Evolutionary conservation across 2,797 vertebrate genomes (phyloP), one percentile per base, ranked within the genome.

Genomic region (Brotogeris chrysoptera): DNA sequence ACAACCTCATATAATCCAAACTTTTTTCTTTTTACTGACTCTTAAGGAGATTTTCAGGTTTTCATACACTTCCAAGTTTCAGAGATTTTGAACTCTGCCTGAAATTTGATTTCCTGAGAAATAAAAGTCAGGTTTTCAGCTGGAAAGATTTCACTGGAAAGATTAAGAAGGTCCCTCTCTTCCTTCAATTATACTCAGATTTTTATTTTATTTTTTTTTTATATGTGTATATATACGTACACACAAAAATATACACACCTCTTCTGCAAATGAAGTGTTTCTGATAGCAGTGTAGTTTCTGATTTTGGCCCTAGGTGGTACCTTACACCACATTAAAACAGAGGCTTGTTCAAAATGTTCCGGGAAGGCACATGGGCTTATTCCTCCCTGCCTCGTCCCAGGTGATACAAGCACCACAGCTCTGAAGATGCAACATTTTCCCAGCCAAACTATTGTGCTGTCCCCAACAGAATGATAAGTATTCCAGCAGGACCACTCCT

Each of bases 271-370:
- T 17, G 38, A 49, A 46, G 12, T 14, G 24, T 9, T 84, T 57
- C 69, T 50, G 19, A 30, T 0, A 43, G 36, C 47, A 30, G 19
- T 88, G 80, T 11, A 82, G 52, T 83, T 93, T 80, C 91, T 24
- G 47, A 16, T 43, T 65, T 41, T 34, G 50, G 77, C 97, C 91
- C 96, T 97, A 97, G 97, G 89, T 97, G 96, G 97, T 13, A 96
- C 84, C 80, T 87, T 52, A 83, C 50, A 59, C 44, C 90, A 93
- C 59, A 50, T 20, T 21, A 47, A 69, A 81, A 55, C 41, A 52
- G 38, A 0, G 6, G 4, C 14, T 66, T 36, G 23, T 32, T 39
- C 30, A 34, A 66, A 25, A 52, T 0, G 6, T 32, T 32, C 32
- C 3, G 5, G 11, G 34, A 69, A 61, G 32, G 50, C 41, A 57